Conservation (phyloP, 2,888 invertebrate genomes). For the Nephrotoma guestfalica region DNA sequence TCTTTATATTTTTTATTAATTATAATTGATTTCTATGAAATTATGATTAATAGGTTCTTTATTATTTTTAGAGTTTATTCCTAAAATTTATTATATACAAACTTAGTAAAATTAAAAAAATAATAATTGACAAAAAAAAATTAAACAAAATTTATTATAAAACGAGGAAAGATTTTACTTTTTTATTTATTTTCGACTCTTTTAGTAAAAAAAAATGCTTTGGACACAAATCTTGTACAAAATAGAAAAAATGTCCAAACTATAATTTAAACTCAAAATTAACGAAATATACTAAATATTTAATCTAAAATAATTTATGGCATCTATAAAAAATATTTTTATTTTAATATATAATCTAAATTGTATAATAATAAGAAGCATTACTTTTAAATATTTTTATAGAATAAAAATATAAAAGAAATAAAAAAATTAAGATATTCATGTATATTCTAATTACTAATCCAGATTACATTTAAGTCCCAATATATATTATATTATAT, state of each 20-base stretch:
- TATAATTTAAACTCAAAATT: not conserved
- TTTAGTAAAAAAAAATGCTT: not conserved
- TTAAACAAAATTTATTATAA: not conserved
- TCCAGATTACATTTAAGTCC: not conserved
- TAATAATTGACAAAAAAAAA: not conserved
- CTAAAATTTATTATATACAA: not conserved
- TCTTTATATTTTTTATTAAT: not conserved
- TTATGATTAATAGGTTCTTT: not conserved
- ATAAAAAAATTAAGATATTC: not conserved
- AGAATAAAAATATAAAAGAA: not conserved
- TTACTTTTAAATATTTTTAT: not conserved
- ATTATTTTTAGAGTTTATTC: not conserved
- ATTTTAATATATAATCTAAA: not conserved
- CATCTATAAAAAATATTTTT: not conserved
- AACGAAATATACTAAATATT: not conserved
- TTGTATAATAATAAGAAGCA: not conserved
- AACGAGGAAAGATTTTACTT: not conserved
- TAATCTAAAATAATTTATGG: not conserved
- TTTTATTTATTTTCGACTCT: not conserved
- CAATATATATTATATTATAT: not conserved
- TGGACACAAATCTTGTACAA: not conserved
- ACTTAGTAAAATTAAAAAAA: not conserved
- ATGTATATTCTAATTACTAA: not conserved
- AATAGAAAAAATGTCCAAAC: not conserved
- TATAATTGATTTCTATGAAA: conserved; percentile 3